Conservation (phyloP, 2,797 vertebrate genomes). For the Tragelaphus eurycerus region DNA sequence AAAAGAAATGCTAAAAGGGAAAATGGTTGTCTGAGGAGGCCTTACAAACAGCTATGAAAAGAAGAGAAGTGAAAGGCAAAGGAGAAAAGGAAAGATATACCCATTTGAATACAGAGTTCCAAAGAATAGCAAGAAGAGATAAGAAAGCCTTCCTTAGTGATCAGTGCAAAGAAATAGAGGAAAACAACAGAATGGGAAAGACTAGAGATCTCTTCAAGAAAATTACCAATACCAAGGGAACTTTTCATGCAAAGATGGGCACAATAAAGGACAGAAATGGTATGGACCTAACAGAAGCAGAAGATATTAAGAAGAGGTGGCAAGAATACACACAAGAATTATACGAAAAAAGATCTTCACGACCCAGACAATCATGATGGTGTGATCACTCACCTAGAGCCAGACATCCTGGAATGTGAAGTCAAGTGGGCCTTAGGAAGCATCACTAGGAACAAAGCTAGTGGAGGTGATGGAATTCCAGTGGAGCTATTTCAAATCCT, state of each 20-base stretch:
- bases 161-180: not conserved
- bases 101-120: not conserved
- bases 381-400: not conserved
- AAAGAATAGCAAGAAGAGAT: not conserved
- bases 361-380: not conserved
- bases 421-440: not conserved
- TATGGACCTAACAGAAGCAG: not conserved
- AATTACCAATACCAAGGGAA: not conserved
- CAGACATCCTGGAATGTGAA: not conserved
- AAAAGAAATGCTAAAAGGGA: not conserved
- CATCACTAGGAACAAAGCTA: not conserved
- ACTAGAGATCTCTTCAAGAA: not conserved
- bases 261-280: not conserved
- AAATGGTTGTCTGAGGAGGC: not conserved
- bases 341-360: not conserved
- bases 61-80: not conserved
- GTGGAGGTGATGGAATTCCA: not conserved
- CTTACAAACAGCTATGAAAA: not conserved
- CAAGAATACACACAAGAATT: not conserved
- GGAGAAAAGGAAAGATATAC: not conserved
- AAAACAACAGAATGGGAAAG: not conserved
- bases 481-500: not conserved
- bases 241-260: not conserved
- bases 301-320: not conserved
- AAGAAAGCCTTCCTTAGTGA: not conserved